Conservation (phyloP, 2,797 vertebrate genomes). For the Gymnoscopelus microlampas region DNA sequence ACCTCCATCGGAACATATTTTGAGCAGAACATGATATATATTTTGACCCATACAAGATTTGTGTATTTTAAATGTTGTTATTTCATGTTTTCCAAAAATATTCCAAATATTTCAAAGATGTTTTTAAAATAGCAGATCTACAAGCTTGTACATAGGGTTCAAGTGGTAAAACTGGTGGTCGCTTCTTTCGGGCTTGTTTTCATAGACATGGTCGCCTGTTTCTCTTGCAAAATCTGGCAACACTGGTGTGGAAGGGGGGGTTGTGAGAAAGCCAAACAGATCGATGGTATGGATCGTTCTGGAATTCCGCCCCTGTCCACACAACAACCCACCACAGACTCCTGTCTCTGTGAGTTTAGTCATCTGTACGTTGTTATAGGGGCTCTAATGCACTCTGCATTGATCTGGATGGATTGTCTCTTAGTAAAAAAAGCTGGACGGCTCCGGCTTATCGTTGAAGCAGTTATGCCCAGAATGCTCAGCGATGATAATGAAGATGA, state of each 20-base stretch:
- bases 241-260: not conserved
- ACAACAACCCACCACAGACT: not conserved
- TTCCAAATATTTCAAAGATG: no score
- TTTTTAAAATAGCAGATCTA: no score
- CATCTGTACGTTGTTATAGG: not conserved
- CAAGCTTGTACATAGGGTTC: no score
- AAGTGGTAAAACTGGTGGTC: no score
- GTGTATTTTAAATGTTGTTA: no score
- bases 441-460: constrained; percentile 18
- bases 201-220: no score
- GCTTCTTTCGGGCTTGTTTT: no score
- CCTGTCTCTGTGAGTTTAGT: not conserved
- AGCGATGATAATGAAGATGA: constrained; percentile 16
- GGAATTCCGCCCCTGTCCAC: constrained; percentile 31
- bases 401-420: constrained; percentile 20
- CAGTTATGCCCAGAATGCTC: constrained; percentile 39
- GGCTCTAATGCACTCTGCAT: not conserved
- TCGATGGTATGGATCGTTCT: constrained; percentile 41
- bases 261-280: not conserved
- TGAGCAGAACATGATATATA: no score
- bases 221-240: no score
- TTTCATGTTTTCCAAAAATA: no score
- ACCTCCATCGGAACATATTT: no score
- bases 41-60: no score
- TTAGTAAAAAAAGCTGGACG: not conserved